A percentile compares a stretch with the other conserved stretches of the same genome.
These are phyloP conservation scores for Tangara arthus DNA, from an alignment of 2,797 vertebrate genomes.

Conservation along the genomic window DNA sequence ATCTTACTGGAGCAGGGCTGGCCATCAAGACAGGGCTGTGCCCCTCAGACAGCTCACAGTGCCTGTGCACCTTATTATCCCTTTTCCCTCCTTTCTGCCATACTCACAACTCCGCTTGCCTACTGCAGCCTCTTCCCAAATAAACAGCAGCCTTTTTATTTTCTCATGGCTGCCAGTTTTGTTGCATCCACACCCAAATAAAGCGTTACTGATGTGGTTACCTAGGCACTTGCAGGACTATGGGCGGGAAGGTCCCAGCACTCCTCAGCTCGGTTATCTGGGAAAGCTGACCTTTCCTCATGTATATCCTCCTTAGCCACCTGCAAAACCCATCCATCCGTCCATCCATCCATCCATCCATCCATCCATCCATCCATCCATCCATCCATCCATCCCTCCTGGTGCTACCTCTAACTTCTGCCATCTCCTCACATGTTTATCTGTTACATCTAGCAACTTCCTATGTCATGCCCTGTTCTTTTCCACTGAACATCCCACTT, in stretches of 20 bases:
- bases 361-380: neutral
- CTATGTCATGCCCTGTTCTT: fast-evolving
- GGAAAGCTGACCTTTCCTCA: neutral
- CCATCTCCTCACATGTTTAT: neutral
- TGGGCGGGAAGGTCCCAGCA: neutral
- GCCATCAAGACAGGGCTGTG: neutral
- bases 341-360: neutral
- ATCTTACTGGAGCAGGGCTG: neutral
- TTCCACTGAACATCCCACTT: neutral
- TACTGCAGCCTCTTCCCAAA: neutral
- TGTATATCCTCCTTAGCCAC: neutral
- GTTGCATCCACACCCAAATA: neutral
- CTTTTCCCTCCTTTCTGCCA: neutral
- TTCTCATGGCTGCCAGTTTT: neutral
- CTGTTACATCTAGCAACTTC: neutral
- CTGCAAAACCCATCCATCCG: neutral
- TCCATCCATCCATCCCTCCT: neutral
- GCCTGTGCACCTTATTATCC: neutral
- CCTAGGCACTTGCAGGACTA: neutral
- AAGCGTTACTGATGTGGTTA: fast-evolving
- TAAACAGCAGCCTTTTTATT: neutral
- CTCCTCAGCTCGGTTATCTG: neutral
- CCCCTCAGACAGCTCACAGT: neutral
- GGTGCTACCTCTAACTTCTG: neutral
- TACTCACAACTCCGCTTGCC: neutral